Base-by-base conservation (phyloP, 2,113 vertebrate species). In the Parus major region DNA sequence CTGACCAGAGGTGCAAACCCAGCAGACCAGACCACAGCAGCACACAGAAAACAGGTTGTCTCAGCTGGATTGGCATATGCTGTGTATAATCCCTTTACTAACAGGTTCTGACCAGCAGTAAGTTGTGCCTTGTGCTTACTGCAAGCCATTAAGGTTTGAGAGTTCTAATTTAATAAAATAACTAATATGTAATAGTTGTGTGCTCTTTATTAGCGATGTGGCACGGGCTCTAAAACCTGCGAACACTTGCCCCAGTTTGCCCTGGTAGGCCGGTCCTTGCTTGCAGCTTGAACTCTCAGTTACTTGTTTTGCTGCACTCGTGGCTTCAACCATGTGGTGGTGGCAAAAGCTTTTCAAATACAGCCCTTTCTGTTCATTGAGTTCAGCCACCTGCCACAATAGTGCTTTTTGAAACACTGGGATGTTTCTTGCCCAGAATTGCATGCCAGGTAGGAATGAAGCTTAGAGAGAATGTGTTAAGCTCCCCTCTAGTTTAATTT, bases 261-360 rank as follows among this genome's bases (percentile, higher is more conserved):
- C 25, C 44, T 49, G 71, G 10, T 52, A 35, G 53, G 29, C 56
- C 63, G 64, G 33, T 36, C 47, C 64, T 71, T 53, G 41, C 47
- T 49, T 27, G 12, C n/a, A 3, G 29, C 41, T 73, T 15, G 4
- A 42, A 13, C 36, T 71, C 27, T 18, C 44, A 35, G 15, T 39
- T 27, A 15, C 29, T 16, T 36, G 8, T 25, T 77, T 68, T 33
- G 49, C 80, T 96, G 95, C 93, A 95, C 53, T 88, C 35, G 15
- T 9, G 10, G 31, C 20, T 88, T 71, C 60, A 86, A 33, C 96
- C 97, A 95, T 77, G 35, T 76, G 97, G 93, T 97, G 97, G 97
- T 94, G 84, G 83, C 78, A 97, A 55, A 90, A 96, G 60, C 95
- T 92, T 93, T 88, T 68, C 57, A 77, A 68, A 86, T 28, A 20